A percentile compares a stretch with the other conserved stretches of the same genome.
These are phyloP conservation scores for Panthera uncia DNA, from an alignment of 2,113 vertebrate genomes.

Conservation along the genomic window DNA sequence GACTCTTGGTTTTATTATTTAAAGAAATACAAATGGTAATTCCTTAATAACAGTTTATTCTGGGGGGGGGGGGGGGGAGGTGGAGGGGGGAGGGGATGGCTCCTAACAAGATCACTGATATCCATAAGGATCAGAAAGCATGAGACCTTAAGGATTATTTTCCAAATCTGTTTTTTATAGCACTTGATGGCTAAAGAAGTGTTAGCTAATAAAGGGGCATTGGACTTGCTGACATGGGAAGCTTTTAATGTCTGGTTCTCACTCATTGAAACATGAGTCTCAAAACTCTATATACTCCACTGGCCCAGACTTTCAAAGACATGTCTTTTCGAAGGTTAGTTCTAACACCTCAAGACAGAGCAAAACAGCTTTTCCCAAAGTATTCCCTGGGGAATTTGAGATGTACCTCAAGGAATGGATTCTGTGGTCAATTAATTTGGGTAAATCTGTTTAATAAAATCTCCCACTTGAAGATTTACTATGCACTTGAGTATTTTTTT, in stretches of 20 bases:
- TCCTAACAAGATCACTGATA: not conserved
- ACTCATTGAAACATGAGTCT: slow-evolving; percentile 3
- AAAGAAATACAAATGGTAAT: slow-evolving; percentile 18
- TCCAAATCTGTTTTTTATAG: slow-evolving; percentile 22
- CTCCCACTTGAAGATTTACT: not conserved
- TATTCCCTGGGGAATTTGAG: not conserved
- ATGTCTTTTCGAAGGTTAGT: not conserved
- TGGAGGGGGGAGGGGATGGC: not conserved
- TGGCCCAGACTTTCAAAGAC: not conserved
- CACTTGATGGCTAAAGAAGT: not conserved
- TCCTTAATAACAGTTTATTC: slow-evolving; percentile 7
- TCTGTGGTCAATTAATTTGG: slow-evolving; percentile 9
- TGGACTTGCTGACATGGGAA: slow-evolving; percentile 16
- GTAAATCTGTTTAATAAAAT: not conserved
- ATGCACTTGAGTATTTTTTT: not conserved
- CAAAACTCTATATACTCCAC: not conserved
- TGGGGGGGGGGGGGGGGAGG: too few species aligned
- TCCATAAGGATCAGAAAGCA: not conserved
- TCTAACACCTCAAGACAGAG: not conserved
- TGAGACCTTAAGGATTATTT: not conserved
- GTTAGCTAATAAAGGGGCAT: not conserved
- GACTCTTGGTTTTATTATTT: not conserved
- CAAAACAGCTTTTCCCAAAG: not conserved
- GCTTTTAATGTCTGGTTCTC: slow-evolving; percentile 25
- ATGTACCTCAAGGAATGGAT: not conserved